Base-by-base conservation (phyloP, 1,140 invertebrate genomes). In the Heterodera carotae region DNA sequence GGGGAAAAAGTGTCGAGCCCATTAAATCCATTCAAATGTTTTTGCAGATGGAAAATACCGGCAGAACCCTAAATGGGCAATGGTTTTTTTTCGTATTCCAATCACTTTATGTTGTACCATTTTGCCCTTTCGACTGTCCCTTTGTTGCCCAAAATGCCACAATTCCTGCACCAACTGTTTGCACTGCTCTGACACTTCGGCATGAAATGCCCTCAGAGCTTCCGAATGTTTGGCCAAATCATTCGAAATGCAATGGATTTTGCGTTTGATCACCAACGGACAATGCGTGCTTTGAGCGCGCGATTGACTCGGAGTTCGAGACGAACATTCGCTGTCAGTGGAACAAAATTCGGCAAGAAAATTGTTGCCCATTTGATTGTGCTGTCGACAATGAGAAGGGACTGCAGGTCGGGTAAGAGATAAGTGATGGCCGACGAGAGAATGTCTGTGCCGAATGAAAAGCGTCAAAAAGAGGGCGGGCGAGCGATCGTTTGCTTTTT, bases 151-250 rank as follows among this genome's bases (percentile, higher is more conserved):
- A 34, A 62, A 15, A 22, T n/a, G 12, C 73, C 73, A 75, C 68
- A 75, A 43, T 8, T 74, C 34, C 3, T 75, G 60, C 27, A 75
- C 73, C 59, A 75, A 29, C 12, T 33, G 12, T 4, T 62, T 75
- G 59, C 73, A 75, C 34, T 31, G 15, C 12, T 27, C 39, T 8
- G 75, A 27, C n/a, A 36, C 27, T 66, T 72, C 18, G 39, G 73
- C n/a, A 33, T 68, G 73, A 69, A 75, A 75, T 34, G 34, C 33
- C 7, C 39, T 31, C 10, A 75, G 62, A 31, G 6, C 12, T 22
- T 6, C 25, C 25, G 39, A 43, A 60, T 15, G 25, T 34, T 33
- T 75, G 27, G 15, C 73, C 31, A 75, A 33, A 29, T 69, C 22
- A 36, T 75, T 3, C 27, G 59, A 29, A 33, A 75, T 62, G 4